Evolutionary conservation across 2,888 invertebrate genomes (phyloP), one percentile per base, ranked within the genome.

Genomic region (Clunio marinus): DNA sequence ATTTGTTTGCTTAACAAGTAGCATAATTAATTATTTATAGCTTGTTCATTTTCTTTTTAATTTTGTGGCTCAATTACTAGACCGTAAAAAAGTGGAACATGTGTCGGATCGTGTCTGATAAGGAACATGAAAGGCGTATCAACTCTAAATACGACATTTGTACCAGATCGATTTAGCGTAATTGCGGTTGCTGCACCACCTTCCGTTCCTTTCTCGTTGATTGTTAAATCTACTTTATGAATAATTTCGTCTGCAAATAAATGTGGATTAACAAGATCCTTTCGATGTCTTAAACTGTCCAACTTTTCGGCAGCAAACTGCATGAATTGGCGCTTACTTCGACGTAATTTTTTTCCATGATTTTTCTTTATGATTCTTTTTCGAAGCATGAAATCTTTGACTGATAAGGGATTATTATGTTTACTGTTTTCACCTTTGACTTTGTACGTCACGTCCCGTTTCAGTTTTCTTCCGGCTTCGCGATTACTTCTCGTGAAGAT

Each of bases 51-150:
- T 32, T 32, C 32, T 32, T 32, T 32, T 32, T 60, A 20, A 60
- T 60, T 60, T 60, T 35, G 37, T 94, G 87, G 87, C 68, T 78
- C 78, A 70, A 83, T 82, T 2, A 88, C 81, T 10, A 83, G 79
- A 0, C 87, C 88, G 83, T 86, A 88, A 75, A 89, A 89, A 63
- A 87, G 76, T 8, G 86, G 81, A 2, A 85, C 74, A 71, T 83
- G 83, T 3, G 86, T 83, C 2, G 81, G 76, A 72, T 86, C 83
- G 72, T 88, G 84, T 71, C 86, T 81, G 70, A 89, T 85, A 73
- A 88, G 82, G 73, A 88, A 83, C 32, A 87, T 74, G 74, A 88
- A 89, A 0, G 89, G 89, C 59, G 84, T 81, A 72, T 88, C 84
- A 2, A 83, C 85, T 57, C 81, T 77, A 70, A 79, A 77, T 1